Base-by-base conservation (phyloP, 2,113 vertebrate genomes). In the Steatornis caripensis region DNA sequence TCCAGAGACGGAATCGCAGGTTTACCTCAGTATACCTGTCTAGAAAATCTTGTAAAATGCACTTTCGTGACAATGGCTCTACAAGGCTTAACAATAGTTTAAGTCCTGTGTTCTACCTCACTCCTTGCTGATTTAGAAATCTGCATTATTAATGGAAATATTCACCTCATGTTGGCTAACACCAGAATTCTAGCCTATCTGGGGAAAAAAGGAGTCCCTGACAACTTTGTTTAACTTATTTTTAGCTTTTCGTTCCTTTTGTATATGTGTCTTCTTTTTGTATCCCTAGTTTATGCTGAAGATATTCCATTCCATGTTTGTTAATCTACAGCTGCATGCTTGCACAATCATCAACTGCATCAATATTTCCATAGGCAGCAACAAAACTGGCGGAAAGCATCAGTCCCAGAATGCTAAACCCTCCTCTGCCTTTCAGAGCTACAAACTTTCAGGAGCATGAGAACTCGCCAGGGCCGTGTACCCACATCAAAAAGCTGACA, bases 191-290 rank as follows among this genome's bases (percentile, higher is more conserved):
- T 65, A 75, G 37, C 12, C 15, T 71, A 75, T 39, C 2, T 16
- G 2, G 23, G 49, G n/a, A 4, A 66, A 70, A 89, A 93, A 64
- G 6, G 17, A 78, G 58, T 17, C 48, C 14, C 23, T 6, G 9
- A 75, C 30, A 88, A 76, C 21, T 62, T 81, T 0, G 2, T 39
- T 92, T 81, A 43, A 34, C 41, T 88, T 79, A 18, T 9, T 93
- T 92, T 75, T 18, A 84, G 14, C 43, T 78, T 78, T 71, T 45
- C 8, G 7, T 39, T 80, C 36, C 65, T 84, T 62, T 16, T 39
- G 21, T 22, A 0, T 16, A 0, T 55, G 55, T 46, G 11, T 7
- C 18, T 29, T 58, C 61, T 27, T 83, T 79, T 54, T 3, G 2
- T 36, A 64, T 37, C 76, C 29, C 17, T n/a, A 19, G 46, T 69